Conservation (phyloP, 2,797 vertebrate genomes). For the Gymnopithys bicolor region DNA sequence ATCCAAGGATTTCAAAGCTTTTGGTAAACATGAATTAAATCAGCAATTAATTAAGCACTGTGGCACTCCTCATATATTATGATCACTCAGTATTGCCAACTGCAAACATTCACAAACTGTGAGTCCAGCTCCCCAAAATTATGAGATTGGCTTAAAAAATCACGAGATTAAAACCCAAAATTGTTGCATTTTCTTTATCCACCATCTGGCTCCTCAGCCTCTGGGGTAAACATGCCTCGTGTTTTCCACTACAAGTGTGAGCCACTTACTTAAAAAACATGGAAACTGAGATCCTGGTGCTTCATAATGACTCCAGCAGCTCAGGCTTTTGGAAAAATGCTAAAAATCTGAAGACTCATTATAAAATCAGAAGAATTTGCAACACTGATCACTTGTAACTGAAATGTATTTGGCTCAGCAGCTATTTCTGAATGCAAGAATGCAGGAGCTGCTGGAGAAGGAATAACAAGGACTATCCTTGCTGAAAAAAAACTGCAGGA, state of each 20-base stretch:
- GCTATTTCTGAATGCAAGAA: not conserved
- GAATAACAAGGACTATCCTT: not conserved
- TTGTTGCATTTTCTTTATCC: slow-evolving; percentile 68
- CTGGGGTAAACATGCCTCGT: slow-evolving; percentile 48
- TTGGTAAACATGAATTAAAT: slow-evolving; percentile 54
- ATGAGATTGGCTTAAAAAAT: slow-evolving; percentile 65
- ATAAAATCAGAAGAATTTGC: slow-evolving; percentile 15
- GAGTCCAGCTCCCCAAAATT: slow-evolving; percentile 60
- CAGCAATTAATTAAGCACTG: slow-evolving; percentile 52
- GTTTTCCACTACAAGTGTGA: slow-evolving; percentile 49
- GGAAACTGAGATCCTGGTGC: slow-evolving; percentile 45
- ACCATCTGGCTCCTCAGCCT: slow-evolving; percentile 64
- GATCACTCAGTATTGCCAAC: slow-evolving; percentile 49
- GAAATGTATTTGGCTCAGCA: not conserved
- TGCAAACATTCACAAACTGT: not conserved
- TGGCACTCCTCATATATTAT: slow-evolving; percentile 17
- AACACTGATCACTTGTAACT: not conserved
- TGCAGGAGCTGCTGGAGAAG: not conserved
- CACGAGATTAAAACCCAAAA: slow-evolving; percentile 61
- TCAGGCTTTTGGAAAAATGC: not conserved
- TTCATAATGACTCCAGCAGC: not conserved
- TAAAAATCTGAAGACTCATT: not conserved
- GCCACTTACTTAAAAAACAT: slow-evolving; percentile 42
- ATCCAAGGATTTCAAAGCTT: slow-evolving; percentile 61
- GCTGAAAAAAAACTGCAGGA: not conserved